phyloP scores from a whole-genome alignment of 2,113 vertebrate genomes.

The Antechinus stuartii region DNA sequence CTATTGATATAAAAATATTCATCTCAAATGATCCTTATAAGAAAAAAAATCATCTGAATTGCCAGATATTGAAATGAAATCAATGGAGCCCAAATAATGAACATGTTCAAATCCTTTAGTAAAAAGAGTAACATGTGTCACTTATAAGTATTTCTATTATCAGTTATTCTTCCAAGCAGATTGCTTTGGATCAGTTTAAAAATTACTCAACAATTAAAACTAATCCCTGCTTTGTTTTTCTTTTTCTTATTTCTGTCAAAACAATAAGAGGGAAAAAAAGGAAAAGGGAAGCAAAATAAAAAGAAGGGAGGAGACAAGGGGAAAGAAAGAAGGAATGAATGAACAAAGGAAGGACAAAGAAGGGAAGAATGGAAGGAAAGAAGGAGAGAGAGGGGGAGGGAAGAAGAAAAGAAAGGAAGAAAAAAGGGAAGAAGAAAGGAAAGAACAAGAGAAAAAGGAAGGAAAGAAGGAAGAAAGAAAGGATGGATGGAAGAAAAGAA shows the following conservation, averaged over 20 bases:
- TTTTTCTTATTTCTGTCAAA: background rate
- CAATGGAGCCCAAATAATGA: background rate
- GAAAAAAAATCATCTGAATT: background rate
- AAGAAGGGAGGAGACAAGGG: background rate
- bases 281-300: background rate
- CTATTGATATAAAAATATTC: slow-evolving; percentile 1
- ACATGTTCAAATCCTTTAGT: slow-evolving; percentile 2
- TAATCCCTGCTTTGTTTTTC: background rate
- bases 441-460: background rate
- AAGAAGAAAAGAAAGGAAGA: no score
- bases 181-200: slow-evolving; percentile 1
- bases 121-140: background rate
- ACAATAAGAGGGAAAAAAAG: background rate
- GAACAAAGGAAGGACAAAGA: background rate
- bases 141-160: background rate
- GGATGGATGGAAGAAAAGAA: background rate
- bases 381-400: no score
- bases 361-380: no score
- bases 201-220: slow-evolving; percentile 26
- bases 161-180: slow-evolving; percentile 17
- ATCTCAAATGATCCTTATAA: slow-evolving; percentile 9
- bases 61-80: slow-evolving; percentile 4
- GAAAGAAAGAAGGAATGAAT: no score
- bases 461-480: no score
- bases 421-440: no score